Evolutionary conservation across 2,888 invertebrate species (phyloP), one percentile per base, ranked within the genome.

Genomic region (Latrodectus elegans): DNA sequence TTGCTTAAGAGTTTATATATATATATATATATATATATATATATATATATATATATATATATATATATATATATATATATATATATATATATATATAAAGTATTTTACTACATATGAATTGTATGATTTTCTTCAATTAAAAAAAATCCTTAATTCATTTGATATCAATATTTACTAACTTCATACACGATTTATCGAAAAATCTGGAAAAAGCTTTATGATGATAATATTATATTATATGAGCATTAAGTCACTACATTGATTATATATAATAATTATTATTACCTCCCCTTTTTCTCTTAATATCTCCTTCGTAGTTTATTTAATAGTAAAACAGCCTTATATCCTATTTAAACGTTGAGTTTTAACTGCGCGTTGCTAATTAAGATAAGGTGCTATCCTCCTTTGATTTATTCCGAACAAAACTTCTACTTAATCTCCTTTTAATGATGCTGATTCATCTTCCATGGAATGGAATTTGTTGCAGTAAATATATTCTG

Each of bases 401-500:
- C 52, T 52, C 72, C n/a, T 52, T 12, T 52, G 51, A 15, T 17
- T 52, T 53, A 52, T 73, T 60, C 53, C 12, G 10, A 60, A 55
- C 22, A 22, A 10, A 67, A 76, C 49, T 67, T 76, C 49, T 51
- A 17, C 10, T 51, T 76, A 67, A 76, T 76, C 76, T 65, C 51
- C 67, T 51, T 76, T 76, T 76, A 76, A 76, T 67, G 76, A 76
- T 67, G 51, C 14, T 51, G 76, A 67, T 76, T 49, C 22, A 65
- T 67, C 65, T 76, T 51, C 15, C 17, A 8, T 12, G 49, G 49
- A 51, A 17, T 38, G 49, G 71, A 26, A 17, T 22, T 49, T 65
- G n/a, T 38, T 51, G 22, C 17, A 12, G 49, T 60, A 76, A 65
- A 67, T 52, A 67, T 52, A 65, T 76, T 67, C 22, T 38, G 67